phyloP scores from a whole-genome alignment of 2,888 invertebrate genomes.

The Meiosimyza platycephala region DNA sequence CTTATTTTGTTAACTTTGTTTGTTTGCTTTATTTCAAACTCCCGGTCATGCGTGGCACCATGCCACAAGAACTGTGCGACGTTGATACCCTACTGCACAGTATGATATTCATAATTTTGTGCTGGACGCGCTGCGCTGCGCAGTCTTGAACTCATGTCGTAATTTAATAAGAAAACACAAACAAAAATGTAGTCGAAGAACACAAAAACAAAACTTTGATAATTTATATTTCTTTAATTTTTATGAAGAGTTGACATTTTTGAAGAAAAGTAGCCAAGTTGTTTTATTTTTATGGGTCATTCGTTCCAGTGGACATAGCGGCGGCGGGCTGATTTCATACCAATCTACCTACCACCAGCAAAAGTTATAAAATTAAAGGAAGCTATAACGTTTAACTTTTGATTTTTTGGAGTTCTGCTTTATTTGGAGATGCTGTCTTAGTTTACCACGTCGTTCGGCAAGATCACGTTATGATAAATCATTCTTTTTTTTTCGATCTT shows the following conservation, averaged over 20 bases:
- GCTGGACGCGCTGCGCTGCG: too few species aligned
- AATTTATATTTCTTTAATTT: conserved; percentile 24
- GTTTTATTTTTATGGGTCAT: conserved; percentile 7
- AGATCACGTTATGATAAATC: conserved; percentile 33
- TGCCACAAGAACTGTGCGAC: too few species aligned
- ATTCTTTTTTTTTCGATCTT: conserved; percentile 7
- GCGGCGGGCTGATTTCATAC: too few species aligned
- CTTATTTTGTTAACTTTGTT: too few species aligned
- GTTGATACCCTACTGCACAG: too few species aligned
- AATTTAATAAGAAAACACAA: too few species aligned
- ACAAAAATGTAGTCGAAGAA: too few species aligned
- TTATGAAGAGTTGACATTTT: conserved; percentile 23
- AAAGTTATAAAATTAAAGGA: neutral
- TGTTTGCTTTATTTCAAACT: too few species aligned
- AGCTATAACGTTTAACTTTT: neutral
- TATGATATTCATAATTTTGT: too few species aligned
- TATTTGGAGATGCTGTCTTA: neutral
- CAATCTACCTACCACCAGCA: too few species aligned
- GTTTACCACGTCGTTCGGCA: conserved; percentile 9
- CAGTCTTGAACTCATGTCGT: too few species aligned
- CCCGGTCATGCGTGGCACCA: too few species aligned
- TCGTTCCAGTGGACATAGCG: neutral
- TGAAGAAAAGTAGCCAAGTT: neutral
- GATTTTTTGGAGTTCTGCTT: conserved; percentile 10
- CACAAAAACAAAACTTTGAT: neutral